Conservation (phyloP, 2,113 vertebrate species). For the Rhinolophus ferrumequinum region DNA sequence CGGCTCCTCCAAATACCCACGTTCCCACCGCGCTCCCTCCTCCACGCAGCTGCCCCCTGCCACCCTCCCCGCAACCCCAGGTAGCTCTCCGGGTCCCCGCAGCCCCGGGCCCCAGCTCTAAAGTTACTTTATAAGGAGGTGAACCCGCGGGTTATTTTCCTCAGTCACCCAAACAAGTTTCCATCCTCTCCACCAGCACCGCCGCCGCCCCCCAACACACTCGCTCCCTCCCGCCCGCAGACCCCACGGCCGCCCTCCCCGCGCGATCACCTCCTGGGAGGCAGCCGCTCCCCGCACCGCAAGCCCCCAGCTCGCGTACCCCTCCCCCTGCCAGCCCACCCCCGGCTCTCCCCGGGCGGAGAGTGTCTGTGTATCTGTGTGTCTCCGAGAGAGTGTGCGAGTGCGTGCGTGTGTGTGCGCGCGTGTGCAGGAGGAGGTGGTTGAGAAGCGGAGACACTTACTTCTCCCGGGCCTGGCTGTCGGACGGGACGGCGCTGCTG, state of each 20-base stretch:
- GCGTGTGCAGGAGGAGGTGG: conserved; percentile 68
- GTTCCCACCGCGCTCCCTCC: not conserved
- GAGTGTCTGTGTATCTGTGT: conserved; percentile 44
- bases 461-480: conserved; percentile 98
- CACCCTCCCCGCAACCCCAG: conserved; percentile 10
- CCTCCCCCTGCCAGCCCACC: conserved; percentile 72
- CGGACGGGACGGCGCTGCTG: conserved; percentile 95
- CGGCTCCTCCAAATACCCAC: not conserved
- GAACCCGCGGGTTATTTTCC: conserved; percentile 56
- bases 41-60: not conserved
- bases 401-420: conserved; percentile 73
- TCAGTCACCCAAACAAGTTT: conserved; percentile 74
- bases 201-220: conserved; percentile 45
- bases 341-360: conserved; percentile 61
- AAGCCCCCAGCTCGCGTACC: conserved; percentile 50
- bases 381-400: conserved; percentile 62
- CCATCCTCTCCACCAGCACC: conserved; percentile 46
- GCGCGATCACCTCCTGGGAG: conserved; percentile 1
- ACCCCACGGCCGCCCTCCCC: conserved; percentile 51
- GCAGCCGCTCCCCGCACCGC: conserved; percentile 54
- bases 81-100: not conserved
- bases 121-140: conserved; percentile 81
- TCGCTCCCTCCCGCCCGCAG: conserved; percentile 10
- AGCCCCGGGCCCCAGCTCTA: conserved; percentile 62
- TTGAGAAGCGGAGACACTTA: conserved; percentile 87